A percentile compares a stretch with the other conserved stretches of the same genome.
These are phyloP conservation scores for Drosophila varians DNA, from an alignment of 1,140 invertebrate species.

Conservation along the genomic window DNA sequence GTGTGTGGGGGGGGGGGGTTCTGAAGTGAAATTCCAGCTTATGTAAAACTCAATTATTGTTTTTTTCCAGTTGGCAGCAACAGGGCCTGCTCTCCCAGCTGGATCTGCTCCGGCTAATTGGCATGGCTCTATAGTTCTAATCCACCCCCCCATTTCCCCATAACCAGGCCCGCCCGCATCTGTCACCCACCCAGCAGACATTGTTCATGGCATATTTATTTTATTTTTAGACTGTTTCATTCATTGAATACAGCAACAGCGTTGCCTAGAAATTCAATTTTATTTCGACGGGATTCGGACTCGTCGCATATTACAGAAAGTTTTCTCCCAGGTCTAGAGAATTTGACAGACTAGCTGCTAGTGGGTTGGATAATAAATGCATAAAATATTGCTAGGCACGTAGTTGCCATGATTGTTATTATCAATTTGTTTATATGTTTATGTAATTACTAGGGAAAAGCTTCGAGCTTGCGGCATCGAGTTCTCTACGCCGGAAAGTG, in stretches of 20 bases:
- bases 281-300: no score
- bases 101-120: conserved; percentile 44
- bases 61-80: conserved; percentile 2
- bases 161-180: conserved; percentile 38
- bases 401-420: conserved; percentile 41
- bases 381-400: conserved; percentile 41
- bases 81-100: conserved; percentile 22
- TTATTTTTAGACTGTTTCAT: conserved; percentile 49
- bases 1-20: no score
- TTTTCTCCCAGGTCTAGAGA: conserved; percentile 21
- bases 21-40: conserved; percentile 22
- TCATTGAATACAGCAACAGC: conserved; percentile 31
- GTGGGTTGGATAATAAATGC: conserved; percentile 21
- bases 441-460: conserved; percentile 36
- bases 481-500: conserved; percentile 27
- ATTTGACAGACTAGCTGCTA: no score
- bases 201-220: conserved; percentile 41
- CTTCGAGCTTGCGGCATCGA: not conserved
- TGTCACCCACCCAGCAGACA: conserved; percentile 34
- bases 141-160: conserved; percentile 9
- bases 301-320: conserved; percentile 21
- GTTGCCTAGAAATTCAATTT: conserved; percentile 26
- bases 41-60: conserved; percentile 39
- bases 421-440: conserved; percentile 39
- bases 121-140: conserved; percentile 46